These are phyloP conservation scores for Oligia fasciuncula DNA, from an alignment of 2,888 invertebrate genomes.

Conservation along the genomic window DNA sequence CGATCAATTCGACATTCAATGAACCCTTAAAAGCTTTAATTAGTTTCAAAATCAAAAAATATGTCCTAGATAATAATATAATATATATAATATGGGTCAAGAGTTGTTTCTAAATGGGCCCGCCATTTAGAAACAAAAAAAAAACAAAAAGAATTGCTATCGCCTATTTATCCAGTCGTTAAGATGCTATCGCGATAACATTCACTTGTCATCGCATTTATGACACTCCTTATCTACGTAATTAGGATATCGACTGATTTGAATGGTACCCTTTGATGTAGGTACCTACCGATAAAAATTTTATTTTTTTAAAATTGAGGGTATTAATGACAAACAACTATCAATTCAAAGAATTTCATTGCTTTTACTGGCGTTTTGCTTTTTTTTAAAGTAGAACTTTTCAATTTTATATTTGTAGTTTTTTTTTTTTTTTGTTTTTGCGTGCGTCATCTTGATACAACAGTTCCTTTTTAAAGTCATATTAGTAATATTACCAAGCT, in stretches of 20 bases:
- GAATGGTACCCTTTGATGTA: slow-evolving; percentile 17
- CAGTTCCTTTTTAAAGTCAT: no score
- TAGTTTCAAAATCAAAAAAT: slow-evolving; percentile 1
- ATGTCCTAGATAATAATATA: not conserved
- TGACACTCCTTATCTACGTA: slow-evolving; percentile 44
- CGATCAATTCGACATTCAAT: no score
- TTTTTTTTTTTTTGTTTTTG: not conserved
- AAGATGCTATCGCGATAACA: slow-evolving; percentile 55
- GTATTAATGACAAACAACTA: not conserved
- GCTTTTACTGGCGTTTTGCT: not conserved
- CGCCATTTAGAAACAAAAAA: no score
- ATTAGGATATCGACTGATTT: slow-evolving; percentile 50
- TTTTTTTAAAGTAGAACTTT: not conserved
- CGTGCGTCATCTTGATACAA: not conserved
- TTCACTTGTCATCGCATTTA: slow-evolving; percentile 52
- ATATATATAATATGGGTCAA: no score
- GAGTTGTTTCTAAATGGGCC: no score
- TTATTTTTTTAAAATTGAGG: not conserved
- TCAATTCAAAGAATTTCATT: not conserved
- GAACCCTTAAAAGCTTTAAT: not conserved
- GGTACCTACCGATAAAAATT: not conserved
- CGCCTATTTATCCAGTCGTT: slow-evolving; percentile 49
- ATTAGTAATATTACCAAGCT: not conserved
- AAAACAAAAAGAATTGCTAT: slow-evolving; percentile 2
- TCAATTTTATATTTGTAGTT: not conserved